Evolutionary conservation across 1,140 invertebrate species (phyloP).

Genomic region (Mizuhopecten yessoensis): DNA sequence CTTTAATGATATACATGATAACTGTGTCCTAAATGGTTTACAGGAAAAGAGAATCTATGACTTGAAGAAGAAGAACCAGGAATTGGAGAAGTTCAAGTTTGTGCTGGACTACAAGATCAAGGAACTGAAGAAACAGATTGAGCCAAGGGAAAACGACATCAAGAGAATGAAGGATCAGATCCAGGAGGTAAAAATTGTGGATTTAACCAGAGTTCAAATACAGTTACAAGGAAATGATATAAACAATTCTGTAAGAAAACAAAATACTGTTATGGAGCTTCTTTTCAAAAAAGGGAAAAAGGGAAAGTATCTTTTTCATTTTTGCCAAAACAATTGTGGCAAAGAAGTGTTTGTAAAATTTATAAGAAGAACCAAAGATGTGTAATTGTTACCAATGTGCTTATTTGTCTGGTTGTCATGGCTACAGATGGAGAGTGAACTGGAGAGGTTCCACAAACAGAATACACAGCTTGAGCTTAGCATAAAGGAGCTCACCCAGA

Average conservation of each 20-base stretch:
- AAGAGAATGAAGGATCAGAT: constrained; percentile 91
- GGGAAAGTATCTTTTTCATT: too few species aligned
- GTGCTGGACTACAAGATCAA: constrained; percentile 94
- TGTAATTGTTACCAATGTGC: background rate
- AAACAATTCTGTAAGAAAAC: too few species aligned
- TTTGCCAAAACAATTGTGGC: background rate
- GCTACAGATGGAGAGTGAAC: constrained; percentile 87
- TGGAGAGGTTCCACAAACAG: constrained; percentile 88
- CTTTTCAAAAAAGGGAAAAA: too few species aligned
- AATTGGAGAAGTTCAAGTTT: constrained; percentile 95
- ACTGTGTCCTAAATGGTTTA: constrained; percentile 49
- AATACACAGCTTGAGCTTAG: constrained; percentile 88
- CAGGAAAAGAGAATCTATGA: constrained; percentile 92
- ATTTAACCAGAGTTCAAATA: too few species aligned
- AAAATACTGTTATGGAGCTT: too few species aligned
- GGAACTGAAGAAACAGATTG: constrained; percentile 92
- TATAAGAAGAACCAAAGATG: background rate
- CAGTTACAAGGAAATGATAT: too few species aligned
- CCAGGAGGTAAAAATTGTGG: constrained; percentile 85
- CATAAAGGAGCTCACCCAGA: constrained; percentile 89
- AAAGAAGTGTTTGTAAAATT: background rate
- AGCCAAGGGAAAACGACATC: constrained; percentile 90
- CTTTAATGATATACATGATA: too few species aligned
- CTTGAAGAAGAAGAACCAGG: constrained; percentile 92
- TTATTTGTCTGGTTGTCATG: background rate